Evolutionary conservation across 2,797 vertebrate species (phyloP), one percentile per base, ranked within the genome.

Genomic region (Chelidonichthys spinosus): DNA sequence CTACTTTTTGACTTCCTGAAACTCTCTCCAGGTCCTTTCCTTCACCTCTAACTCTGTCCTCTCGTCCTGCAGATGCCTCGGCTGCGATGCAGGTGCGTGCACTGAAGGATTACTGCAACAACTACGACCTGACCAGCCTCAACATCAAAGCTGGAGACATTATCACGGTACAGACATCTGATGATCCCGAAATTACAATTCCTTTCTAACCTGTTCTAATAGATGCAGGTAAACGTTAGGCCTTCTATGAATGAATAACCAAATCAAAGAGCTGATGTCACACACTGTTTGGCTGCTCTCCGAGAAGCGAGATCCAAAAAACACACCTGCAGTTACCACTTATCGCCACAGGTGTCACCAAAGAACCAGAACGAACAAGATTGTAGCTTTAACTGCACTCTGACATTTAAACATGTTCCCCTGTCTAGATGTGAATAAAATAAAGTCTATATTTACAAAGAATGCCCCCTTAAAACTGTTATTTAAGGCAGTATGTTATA

Each of bases 31-130:
- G 10, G 25, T 49, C 18, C 40, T 54, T 18, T 18, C 11, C n/a
- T 63, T 5, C 52, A 50, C 54, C 11, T 4, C 53, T 40, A 56
- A 2, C 14, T 58, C 14, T 63, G 7, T 32, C 13, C 55, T 64
- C 46, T 55, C 69, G 52, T 79, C 36, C 77, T 56, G 25, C 84
- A 98, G 97, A 98, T 4, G 97, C 97, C 35, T 98, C 97, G 0
- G 96, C 97, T 0, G 97, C 97, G 5, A 95, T 98, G 94, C 97
- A 98, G 93, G 97, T 98, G 68, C 93, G 97, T 49, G 97, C 97
- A 0, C 89, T 97, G 73, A 97, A 98, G 90, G 97, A 98, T 79
- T 98, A 98, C 55, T 98, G 97, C 93, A 98, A 98, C 95, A 98
- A 98, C 86, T 98, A 98, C 0, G 97, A 98, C 94, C 94, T 98